phyloP scores from a whole-genome alignment of 2,113 vertebrate species.

The Hymenochirus boettgeri region DNA sequence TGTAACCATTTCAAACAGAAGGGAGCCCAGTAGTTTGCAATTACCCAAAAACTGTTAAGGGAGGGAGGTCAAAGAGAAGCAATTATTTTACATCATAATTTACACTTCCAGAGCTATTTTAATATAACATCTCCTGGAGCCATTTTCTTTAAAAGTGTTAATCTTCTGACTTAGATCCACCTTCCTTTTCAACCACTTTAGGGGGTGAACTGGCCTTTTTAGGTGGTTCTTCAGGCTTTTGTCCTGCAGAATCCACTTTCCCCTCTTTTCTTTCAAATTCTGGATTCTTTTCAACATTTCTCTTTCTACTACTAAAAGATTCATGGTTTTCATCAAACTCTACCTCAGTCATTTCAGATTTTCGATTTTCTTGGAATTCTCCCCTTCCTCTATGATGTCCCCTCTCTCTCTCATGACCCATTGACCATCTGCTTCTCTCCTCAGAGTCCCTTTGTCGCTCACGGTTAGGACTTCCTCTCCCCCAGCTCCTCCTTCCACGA shows the following conservation, averaged over 20 bases:
- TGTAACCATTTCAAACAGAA: slow-evolving; percentile 78
- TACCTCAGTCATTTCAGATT: slow-evolving; percentile 64
- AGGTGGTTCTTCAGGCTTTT: slow-evolving; percentile 59
- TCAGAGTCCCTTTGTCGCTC: slow-evolving; percentile 71
- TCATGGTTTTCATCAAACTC: slow-evolving; percentile 70
- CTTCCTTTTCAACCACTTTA: slow-evolving; percentile 66
- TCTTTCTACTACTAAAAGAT: slow-evolving; percentile 59
- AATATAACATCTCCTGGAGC: slow-evolving; percentile 42
- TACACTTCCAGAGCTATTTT: slow-evolving; percentile 60
- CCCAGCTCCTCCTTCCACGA: slow-evolving; percentile 81
- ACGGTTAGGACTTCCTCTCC: slow-evolving; percentile 77
- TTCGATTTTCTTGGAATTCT: slow-evolving; percentile 68
- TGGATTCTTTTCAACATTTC: slow-evolving; percentile 56
- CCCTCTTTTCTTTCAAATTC: slow-evolving; percentile 64
- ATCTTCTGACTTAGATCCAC: slow-evolving; percentile 55
- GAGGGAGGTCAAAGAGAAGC: slow-evolving; percentile 73
- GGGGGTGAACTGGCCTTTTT: slow-evolving; percentile 66
- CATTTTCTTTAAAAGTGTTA: slow-evolving; percentile 61
- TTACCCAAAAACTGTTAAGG: slow-evolving; percentile 62
- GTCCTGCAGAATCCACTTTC: slow-evolving; percentile 51
- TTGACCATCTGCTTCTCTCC: slow-evolving; percentile 68
- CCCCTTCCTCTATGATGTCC: slow-evolving; percentile 86
- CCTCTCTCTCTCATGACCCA: slow-evolving; percentile 69
- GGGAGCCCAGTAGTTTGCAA: slow-evolving; percentile 71
- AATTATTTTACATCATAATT: slow-evolving; percentile 90